These are phyloP conservation scores for Engystomops pustulosus DNA, from an alignment of 2,113 vertebrate species.

Conservation along the genomic window DNA sequence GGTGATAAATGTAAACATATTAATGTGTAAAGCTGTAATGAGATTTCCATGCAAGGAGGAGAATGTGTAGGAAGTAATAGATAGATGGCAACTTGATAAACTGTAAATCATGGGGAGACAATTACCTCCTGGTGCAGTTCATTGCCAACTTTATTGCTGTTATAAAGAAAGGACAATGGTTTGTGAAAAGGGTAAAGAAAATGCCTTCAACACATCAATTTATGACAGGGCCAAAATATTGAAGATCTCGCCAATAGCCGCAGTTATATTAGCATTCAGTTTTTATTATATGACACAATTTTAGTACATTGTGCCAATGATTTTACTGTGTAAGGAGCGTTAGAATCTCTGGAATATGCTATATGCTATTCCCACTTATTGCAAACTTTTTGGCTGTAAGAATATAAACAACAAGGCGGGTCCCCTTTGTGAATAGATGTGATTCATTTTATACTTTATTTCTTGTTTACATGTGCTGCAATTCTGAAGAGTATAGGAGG, in stretches of 20 bases:
- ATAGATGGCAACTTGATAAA: slow-evolving; percentile 47
- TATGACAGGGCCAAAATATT: slow-evolving; percentile 3
- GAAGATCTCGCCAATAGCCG: background rate
- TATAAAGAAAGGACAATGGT: slow-evolving; percentile 41
- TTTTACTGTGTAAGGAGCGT: too few relatives aligned
- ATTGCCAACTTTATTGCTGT: slow-evolving; percentile 47
- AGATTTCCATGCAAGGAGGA: slow-evolving; percentile 41
- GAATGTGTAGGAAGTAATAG: slow-evolving; percentile 42
- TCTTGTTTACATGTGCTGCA: too few relatives aligned
- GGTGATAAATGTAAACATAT: slow-evolving; percentile 37
- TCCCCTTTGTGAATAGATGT: too few relatives aligned
- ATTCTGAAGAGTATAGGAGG: too few relatives aligned
- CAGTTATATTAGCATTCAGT: background rate
- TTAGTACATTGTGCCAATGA: too few relatives aligned
- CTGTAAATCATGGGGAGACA: slow-evolving; percentile 52
- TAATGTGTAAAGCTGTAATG: slow-evolving; percentile 40
- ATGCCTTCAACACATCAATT: background rate
- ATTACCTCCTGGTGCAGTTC: slow-evolving; percentile 40
- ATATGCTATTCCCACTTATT: too few relatives aligned
- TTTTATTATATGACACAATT: background rate
- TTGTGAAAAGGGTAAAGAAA: slow-evolving; percentile 37
- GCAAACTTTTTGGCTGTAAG: too few relatives aligned
- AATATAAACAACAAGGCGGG: too few relatives aligned
- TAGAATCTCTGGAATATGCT: too few relatives aligned
- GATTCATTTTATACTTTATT: too few relatives aligned